Evolutionary conservation across 2,113 vertebrate genomes (phyloP), one percentile per base, ranked within the genome.

Genomic region (Eulacestoma nigropectus): DNA sequence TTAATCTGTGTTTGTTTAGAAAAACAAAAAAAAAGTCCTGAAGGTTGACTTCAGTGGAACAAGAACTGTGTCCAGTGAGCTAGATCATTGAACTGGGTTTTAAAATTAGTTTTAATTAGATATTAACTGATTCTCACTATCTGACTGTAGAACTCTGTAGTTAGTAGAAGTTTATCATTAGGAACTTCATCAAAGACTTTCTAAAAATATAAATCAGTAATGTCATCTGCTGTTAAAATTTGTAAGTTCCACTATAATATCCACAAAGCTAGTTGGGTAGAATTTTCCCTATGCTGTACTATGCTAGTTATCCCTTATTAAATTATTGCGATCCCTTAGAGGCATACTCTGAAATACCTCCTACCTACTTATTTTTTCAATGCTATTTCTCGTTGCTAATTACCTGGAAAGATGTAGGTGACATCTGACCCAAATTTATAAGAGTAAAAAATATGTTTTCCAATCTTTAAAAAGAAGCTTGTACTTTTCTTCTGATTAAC

Each of bases 171-270:
- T 89, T 94, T 97, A 87, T 96, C 77, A 78, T 96, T 95, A 96
- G 65, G 39, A 96, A 94, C 90, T 96, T 96, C 90, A 95, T 97
- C 97, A 98, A 97, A 97, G 96, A 41, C 30, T 95, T 96, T 94
- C 95, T 93, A 82, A 96, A 96, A 96, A 89, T 95, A 94, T 97
- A 77, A 97, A 97, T 97, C 96, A 95, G 46, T 97, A 97, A 98
- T 97, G 47, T 94, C 59, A 77, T 95, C 91, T 95, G 57, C 91
- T 94, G 77, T 92, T 96, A 94, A 96, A 87, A 96, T 93, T 94
- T 87, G 30, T 72, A 94, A 65, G 64, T 77, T 96, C 44, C 83
- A 80, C 86, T 96, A 94, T 82, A 95, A 89, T 94, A 97, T 89
- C 89, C 91, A 91, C 84, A 95, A 95, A 95, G 92, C 65, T 80